Evolutionary conservation across 2,888 invertebrate genomes (phyloP).

Genomic region (Andrena haemorrhoa): DNA sequence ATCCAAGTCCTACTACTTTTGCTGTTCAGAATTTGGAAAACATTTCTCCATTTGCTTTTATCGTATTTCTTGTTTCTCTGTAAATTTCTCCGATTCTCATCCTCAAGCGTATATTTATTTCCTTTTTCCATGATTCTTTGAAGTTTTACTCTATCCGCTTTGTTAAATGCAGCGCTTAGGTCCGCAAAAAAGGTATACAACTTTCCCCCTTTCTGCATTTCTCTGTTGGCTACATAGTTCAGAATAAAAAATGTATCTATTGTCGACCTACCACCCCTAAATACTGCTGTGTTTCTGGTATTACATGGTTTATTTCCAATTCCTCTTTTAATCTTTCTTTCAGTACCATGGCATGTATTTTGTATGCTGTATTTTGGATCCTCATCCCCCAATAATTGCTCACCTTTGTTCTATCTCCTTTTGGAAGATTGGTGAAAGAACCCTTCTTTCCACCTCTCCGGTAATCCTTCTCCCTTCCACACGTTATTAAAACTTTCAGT

Average conservation of each 20-base stretch:
- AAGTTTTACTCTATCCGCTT: neutral
- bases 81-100: no score
- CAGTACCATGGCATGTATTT: neutral
- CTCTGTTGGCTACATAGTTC: conserved; percentile 4
- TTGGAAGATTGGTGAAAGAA: no score
- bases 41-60: neutral
- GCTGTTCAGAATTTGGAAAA: no score
- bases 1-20: no score
- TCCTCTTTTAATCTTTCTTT: neutral
- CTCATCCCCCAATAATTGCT: neutral
- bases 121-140: neutral
- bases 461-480: conserved; percentile 5
- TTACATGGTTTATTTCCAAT: neutral
- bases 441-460: neutral
- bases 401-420: neutral
- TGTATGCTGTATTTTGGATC: conserved; percentile 3
- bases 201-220: neutral
- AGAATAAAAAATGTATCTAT: neutral
- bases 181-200: neutral
- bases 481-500: conserved; percentile 1
- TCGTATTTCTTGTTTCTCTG: neutral
- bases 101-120: no score
- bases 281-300: neutral
- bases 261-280: conserved; percentile 6
- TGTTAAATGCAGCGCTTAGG: neutral